These are phyloP conservation scores for Megalops atlanticus DNA, from an alignment of 2,113 vertebrate species.

Conservation along the genomic window DNA sequence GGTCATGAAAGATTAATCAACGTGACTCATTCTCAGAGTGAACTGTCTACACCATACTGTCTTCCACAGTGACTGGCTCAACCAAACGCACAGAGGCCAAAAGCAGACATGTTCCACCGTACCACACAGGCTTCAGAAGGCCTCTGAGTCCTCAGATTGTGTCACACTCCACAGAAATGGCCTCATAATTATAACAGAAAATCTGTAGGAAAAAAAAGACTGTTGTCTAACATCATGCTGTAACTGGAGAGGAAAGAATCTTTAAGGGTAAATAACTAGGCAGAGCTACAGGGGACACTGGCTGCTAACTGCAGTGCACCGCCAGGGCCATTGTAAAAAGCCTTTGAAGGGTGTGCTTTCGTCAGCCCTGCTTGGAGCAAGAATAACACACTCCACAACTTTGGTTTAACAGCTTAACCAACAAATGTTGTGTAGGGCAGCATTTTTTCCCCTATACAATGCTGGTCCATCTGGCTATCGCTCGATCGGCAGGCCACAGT, in stretches of 20 bases:
- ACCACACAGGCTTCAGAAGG: not conserved
- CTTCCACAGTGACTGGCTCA: not conserved
- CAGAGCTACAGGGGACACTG: not conserved
- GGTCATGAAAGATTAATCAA: conserved; percentile 16
- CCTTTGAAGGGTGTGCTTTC: conserved; percentile 45
- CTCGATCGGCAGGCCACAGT: conserved; percentile 48
- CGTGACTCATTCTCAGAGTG: not conserved
- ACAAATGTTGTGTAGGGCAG: conserved; percentile 42
- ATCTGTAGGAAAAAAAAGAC: no score
- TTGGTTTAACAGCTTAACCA: conserved; percentile 28
- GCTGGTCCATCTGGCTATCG: conserved; percentile 51
- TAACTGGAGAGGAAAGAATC: not conserved
- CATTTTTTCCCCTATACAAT: conserved; percentile 52
- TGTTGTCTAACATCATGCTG: no score
- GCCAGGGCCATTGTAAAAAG: not conserved
- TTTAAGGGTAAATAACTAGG: not conserved
- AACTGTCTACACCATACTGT: no score
- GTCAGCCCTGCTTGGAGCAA: conserved; percentile 43
- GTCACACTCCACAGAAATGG: not conserved
- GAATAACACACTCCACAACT: conserved; percentile 36
- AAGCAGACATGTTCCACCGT: not conserved
- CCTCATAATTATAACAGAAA: no score
- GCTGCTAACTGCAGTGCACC: not conserved
- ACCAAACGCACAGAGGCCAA: not conserved
- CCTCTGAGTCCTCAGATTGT: no score